Evolutionary conservation across 2,113 vertebrate species (phyloP).

Genomic region (Mesembrinibis cayennensis): DNA sequence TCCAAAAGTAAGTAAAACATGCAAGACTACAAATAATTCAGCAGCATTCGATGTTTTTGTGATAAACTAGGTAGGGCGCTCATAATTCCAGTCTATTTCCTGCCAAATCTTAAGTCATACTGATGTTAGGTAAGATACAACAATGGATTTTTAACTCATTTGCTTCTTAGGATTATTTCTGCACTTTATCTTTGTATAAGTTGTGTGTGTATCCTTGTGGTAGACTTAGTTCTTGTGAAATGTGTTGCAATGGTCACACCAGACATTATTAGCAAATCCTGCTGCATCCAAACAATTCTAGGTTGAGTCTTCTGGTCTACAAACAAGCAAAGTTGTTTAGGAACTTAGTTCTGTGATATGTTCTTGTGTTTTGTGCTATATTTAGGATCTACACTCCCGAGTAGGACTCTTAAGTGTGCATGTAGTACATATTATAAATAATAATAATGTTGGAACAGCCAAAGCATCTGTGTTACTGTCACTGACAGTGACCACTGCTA

Average conservation of each 20-base stretch:
- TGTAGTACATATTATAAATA: background rate
- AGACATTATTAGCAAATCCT: background rate
- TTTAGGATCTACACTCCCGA: fast-evolving
- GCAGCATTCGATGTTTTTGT: background rate
- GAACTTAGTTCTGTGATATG: background rate
- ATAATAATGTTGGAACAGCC: background rate
- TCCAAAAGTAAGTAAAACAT: background rate
- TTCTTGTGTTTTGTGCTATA: background rate
- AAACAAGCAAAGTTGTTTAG: background rate
- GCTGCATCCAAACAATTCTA: background rate
- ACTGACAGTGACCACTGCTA: background rate
- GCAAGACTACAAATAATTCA: background rate
- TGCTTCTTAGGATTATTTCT: background rate
- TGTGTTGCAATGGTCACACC: fast-evolving
- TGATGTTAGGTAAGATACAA: background rate
- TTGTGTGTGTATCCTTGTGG: background rate
- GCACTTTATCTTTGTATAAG: background rate
- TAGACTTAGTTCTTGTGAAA: background rate
- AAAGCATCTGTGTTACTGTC: background rate
- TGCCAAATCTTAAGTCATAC: conserved; percentile 13
- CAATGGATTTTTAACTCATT: background rate
- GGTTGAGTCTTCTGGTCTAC: background rate
- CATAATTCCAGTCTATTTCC: background rate
- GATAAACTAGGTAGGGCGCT: background rate
- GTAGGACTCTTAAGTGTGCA: background rate